A percentile compares a stretch with the other conserved stretches of the same genome.
phyloP scores from a whole-genome alignment of 2,113 vertebrate species.

The Tupaia chinensis region DNA sequence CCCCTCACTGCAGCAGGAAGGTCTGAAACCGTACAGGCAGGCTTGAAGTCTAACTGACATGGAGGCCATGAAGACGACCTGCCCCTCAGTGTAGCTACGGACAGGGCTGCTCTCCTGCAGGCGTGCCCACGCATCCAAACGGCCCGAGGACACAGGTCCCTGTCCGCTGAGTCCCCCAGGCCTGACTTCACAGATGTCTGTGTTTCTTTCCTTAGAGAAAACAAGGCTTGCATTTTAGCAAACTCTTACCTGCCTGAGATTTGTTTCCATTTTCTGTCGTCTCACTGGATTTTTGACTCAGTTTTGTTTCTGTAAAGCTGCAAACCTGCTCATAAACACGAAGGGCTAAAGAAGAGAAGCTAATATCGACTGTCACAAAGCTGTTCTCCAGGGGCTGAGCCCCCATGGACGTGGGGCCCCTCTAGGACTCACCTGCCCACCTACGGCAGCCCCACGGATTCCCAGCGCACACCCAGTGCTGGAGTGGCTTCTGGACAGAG shows the following conservation, averaged over 20 bases:
- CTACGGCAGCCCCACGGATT: fast-evolving
- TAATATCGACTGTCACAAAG: background rate
- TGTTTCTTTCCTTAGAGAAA: slow-evolving; percentile 3
- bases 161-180: no score
- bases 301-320: background rate
- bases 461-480: background rate
- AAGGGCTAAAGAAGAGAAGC: background rate
- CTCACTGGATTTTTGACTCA: background rate
- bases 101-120: background rate
- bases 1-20: background rate
- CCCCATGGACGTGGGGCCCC: background rate
- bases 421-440: background rate
- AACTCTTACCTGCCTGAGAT: background rate
- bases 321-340: background rate
- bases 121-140: no score
- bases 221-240: background rate
- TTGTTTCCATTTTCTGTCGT: background rate
- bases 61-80: fast-evolving
- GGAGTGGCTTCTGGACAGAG: background rate
- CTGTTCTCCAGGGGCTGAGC: background rate
- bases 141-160: fast-evolving
- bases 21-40: fast-evolving
- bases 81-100: background rate
- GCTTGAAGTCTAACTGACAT: background rate
- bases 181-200: background rate